A percentile compares a stretch with the other conserved stretches of the same genome.
Evolutionary conservation across 2,888 invertebrate genomes (phyloP).

Genomic region (Oeneis ivallda): DNA sequence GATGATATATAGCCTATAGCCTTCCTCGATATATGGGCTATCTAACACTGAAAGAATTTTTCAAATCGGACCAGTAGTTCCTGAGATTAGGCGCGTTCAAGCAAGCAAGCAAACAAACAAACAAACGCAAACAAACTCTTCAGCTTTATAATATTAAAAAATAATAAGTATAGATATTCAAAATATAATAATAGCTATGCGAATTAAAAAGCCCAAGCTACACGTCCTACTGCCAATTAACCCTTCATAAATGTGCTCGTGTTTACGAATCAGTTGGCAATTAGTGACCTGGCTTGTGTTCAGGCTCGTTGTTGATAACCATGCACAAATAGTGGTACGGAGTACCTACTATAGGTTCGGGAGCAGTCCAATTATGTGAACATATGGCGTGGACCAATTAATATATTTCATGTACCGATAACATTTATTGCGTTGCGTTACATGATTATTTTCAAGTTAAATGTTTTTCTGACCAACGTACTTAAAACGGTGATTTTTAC

Average conservation of each 20-base stretch:
- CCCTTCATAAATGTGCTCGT: not conserved
- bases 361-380: conserved; percentile 7
- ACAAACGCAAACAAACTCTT: no score
- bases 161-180: no score
- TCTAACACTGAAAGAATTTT: no score
- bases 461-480: no score
- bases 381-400: conserved; percentile 11
- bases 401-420: not conserved
- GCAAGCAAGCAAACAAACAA: no score
- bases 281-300: conserved; percentile 6
- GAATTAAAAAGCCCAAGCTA: not conserved
- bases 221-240: not conserved
- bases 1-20: no score
- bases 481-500: no score
- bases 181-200: not conserved
- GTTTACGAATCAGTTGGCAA: conserved; percentile 6
- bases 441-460: not conserved
- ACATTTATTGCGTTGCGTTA: not conserved
- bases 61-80: no score
- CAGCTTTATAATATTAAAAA: no score
- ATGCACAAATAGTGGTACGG: conserved; percentile 8
- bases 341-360: conserved; percentile 2
- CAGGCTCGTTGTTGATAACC: conserved; percentile 6
- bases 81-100: no score
- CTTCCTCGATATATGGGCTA: no score